phyloP scores from a whole-genome alignment of 2,113 vertebrate species.

The Pogona vitticeps region DNA sequence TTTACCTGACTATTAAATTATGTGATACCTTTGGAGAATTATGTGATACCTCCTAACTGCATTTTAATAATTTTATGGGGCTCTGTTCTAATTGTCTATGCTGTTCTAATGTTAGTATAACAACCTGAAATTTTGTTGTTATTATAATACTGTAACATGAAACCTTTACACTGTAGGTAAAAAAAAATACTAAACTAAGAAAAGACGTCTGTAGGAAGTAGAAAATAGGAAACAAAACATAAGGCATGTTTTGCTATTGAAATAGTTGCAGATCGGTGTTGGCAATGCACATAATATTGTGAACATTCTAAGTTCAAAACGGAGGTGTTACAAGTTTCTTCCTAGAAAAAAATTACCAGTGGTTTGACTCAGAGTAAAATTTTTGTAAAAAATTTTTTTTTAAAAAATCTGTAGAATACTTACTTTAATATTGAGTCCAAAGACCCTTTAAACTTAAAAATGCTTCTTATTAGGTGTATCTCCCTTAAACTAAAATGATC shows the following conservation, averaged over 20 bases:
- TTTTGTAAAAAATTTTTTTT: background rate
- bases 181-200: background rate
- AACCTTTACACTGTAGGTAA: background rate
- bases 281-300: background rate
- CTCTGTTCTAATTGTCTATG: background rate
- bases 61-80: background rate
- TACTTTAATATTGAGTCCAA: background rate
- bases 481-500: background rate
- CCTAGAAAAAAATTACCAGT: background rate
- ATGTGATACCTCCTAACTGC: background rate
- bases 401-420: too few species aligned
- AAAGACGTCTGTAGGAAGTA: background rate
- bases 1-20: background rate
- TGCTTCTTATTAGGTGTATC: conserved; percentile 11
- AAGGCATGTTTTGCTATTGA: background rate
- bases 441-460: background rate
- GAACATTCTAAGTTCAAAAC: background rate
- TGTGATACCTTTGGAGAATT: background rate
- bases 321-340: background rate
- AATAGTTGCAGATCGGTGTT: background rate
- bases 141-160: too few species aligned
- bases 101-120: background rate
- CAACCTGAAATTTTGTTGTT: background rate
- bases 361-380: background rate
- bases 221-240: background rate